Evolutionary conservation across 2,888 invertebrate genomes (phyloP), one percentile per base, ranked within the genome.

Genomic region (Proisotoma minuta): DNA sequence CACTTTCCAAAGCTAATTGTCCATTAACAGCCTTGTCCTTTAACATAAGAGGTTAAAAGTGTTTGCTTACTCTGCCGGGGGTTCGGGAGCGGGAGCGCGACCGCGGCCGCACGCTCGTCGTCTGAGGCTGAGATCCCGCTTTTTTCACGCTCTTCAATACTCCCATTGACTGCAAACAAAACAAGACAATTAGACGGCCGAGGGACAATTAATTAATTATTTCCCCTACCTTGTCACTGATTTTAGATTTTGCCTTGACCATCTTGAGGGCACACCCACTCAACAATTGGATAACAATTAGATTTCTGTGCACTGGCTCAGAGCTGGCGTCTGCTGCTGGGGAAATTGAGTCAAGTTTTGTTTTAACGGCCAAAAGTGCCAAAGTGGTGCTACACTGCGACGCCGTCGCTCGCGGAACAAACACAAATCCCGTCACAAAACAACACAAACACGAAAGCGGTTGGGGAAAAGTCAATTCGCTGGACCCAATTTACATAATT

Each of bases 51-150:
- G n/a, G n/a, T n/a, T n/a, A n/a, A n/a, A n/a, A n/a, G n/a, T n/a
- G n/a, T n/a, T n/a, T n/a, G n/a, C 60, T 63, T 62, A 72, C 72
- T 50, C 72, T 51, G 15, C 60, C 68, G 18, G 70, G 70, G 2
- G 72, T 70, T 40, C 72, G 59, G 4, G 70, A 69, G 54, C 69
- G 56, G 23, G 72, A 72, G 43, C 72, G 57, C 18, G 69, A 66
- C 47, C 66, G 63, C 1, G 70, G 62, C n/a, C 70, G 58, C 3
- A 54, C 54, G n/a, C 27, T 3, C 15, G 20, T 18, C 18, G 24
- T 22, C 24, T 54, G 28, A 3, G 52, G 52, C 15, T 62, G 59
- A 23, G 56, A 54, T 18, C 62, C 34, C 24, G 60, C 57, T 26
- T 61, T 60, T 50, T 69, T 66, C 0, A 66, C 60, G 23, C 62